A percentile compares a stretch with the other conserved stretches of the same genome.
Evolutionary conservation across 2,888 invertebrate genomes (phyloP).

Genomic region (Urechis unicinctus): DNA sequence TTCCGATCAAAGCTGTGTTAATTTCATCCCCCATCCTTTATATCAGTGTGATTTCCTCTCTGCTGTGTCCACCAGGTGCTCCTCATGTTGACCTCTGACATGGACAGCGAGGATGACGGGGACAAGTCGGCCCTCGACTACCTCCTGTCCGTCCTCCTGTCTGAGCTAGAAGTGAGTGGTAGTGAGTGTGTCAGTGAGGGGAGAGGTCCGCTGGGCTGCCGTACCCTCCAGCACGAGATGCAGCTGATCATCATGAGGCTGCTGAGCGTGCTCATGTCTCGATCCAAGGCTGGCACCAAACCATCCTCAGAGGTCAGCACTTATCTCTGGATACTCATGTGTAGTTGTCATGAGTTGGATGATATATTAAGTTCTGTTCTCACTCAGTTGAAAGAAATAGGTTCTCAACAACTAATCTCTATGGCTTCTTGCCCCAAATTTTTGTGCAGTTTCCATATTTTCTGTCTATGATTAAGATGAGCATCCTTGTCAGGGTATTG

Average conservation of each 20-base stretch:
- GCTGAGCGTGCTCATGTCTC: constrained; percentile 60
- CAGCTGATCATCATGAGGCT: constrained; percentile 82
- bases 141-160: constrained; percentile 66
- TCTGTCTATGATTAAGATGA: no score
- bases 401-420: no score
- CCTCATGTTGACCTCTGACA: constrained; percentile 79
- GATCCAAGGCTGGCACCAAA: constrained; percentile 41
- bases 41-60: no score
- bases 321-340: no score
- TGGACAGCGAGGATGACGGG: constrained; percentile 77
- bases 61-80: constrained; percentile 65
- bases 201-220: constrained; percentile 39
- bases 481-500: neutral
- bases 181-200: neutral
- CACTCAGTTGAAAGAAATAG: no score
- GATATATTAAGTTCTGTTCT: no score
- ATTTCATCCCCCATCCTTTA: no score
- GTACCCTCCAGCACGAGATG: constrained; percentile 56
- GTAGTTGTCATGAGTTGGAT: no score
- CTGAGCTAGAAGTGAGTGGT: constrained; percentile 30
- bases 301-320: constrained; percentile 52
- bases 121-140: constrained; percentile 73
- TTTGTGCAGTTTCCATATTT: no score
- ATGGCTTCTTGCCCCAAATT: no score
- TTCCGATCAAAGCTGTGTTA: no score